Base-by-base conservation (phyloP, 2,113 vertebrate species). In the Melanocharis versteri region DNA sequence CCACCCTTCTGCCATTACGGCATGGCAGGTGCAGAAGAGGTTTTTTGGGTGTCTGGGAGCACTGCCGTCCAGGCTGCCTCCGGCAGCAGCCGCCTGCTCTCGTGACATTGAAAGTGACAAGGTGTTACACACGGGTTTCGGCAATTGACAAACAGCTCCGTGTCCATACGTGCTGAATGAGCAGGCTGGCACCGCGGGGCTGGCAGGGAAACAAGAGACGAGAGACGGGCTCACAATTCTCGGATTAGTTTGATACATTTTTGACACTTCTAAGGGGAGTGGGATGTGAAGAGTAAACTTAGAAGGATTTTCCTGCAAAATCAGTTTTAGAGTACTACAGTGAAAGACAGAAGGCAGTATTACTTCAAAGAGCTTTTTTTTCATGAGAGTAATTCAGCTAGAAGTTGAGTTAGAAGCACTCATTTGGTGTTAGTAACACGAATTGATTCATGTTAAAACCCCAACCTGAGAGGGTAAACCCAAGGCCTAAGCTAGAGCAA, bases 201-300 rank as follows among this genome's bases (percentile, higher is more conserved):
- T 82, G 75, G n/a, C 66, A 78, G 54, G 53, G 80, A 93, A 75
- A 90, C 5, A 64, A 80, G 94, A 95, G 78, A 61, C 87, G 71
- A 86, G 94, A 95, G 83, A 64, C 93, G 77, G 81, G 73, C 90
- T 96, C 83, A 91, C 93, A 57, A 78, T 65, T 89, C 82, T 89
- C n/a, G 77, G 58, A 89, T 83, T 88, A 77, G 83, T 71, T 90
- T 96, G 91, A 88, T 93, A 93, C 71, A 3, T 93, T 95, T 91
- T 69, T 94, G 90, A 94, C 92, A 84, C 86, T 88, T 93, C 53
- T 42, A 18, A 90, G 89, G 0, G 1, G 87, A 44, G 95, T 97
- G 84, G 92, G 96, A 95, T 91, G 96, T 93, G 92, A 93, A 75
- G 73, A 96, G 60, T 93, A 96, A 96, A 97, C 82, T 92, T 93